Base-by-base conservation (phyloP, 2,888 invertebrate species). In the Brenthis hecate region DNA sequence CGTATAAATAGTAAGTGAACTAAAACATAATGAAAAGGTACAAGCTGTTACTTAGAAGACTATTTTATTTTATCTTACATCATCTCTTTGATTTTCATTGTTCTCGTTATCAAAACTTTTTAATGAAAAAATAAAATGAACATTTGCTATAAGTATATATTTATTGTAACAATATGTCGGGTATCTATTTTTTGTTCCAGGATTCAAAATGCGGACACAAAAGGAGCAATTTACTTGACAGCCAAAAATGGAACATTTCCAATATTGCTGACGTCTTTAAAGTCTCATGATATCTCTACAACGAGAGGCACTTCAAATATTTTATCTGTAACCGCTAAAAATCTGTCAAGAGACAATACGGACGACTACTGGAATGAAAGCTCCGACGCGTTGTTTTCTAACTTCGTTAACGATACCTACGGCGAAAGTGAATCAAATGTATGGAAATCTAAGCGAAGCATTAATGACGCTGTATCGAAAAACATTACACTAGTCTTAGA, bases 401-500 rank as follows among this genome's bases (percentile, higher is more conserved):
- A 85, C 84, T 80, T 90, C 73, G 78, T 85, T 11, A 92, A 92
- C 75, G 83, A 81, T 65, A 85, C 87, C n/a, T 86, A 84, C 71
- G 85, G 85, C 56, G 85, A 84, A 62, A 68, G 78, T 13, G 82
- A 81, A 28, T 73, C 77, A 23, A 82, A 80, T 62, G 70, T 81
- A 53, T 85, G 85, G 81, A 89, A 85, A 83, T 79, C 80, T 80
- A 85, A 91, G 77, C 89, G 95, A 67, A 94, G 94, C 68, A 92
- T 95, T 36, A 95, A 95, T 75, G 96, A 96, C 77, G 94, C 95
- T 48, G 94, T 97, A 14, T 97, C 97, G 66, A 96, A 95, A 79
- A 98, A 98, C 82, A 98, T 98, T 74, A 97, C 97, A 0, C 94
- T 95, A 81, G 95, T 98, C 5, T 89, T 98, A 75, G 98, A 98